Evolutionary conservation across 2,888 invertebrate species (phyloP).

Genomic region (Macrophya alboannulata): DNA sequence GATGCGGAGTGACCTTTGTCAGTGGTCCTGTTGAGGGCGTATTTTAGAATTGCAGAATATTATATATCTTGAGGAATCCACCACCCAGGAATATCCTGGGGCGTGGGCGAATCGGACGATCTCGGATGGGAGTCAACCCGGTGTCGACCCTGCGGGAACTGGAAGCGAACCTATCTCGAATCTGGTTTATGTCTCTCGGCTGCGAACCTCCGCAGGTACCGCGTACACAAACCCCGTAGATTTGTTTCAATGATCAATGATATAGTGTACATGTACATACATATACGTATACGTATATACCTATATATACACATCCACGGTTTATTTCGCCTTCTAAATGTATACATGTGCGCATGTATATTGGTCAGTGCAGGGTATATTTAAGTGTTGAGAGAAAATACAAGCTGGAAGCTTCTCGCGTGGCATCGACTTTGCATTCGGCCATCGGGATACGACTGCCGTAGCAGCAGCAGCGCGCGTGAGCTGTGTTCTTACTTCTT

Average conservation of each 20-base stretch:
- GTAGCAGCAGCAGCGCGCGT: background rate
- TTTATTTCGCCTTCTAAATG: background rate
- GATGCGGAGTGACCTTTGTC: constrained; percentile 29
- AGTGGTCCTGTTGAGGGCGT: background rate
- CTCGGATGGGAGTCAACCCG: constrained; percentile 61
- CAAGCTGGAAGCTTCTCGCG: constrained; percentile 26
- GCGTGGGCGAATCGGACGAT: constrained; percentile 55
- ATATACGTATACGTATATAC: background rate
- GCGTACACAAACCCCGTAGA: constrained; percentile 61
- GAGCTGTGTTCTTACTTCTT: constrained; percentile 28
- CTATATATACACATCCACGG: background rate
- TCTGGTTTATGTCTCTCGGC: constrained; percentile 76
- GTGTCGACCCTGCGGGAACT: constrained; percentile 74
- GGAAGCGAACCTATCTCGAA: constrained; percentile 75
- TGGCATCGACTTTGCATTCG: constrained; percentile 37
- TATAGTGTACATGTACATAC: constrained; percentile 7
- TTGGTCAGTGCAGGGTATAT: background rate
- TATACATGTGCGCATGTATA: background rate
- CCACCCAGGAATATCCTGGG: constrained; percentile 54
- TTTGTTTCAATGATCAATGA: constrained; percentile 75
- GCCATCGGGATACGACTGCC: constrained; percentile 9
- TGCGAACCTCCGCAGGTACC: constrained; percentile 56
- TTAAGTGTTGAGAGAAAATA: constrained; percentile 24
- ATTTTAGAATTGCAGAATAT: constrained; percentile 57
- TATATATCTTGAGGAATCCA: constrained; percentile 55